Evolutionary conservation across 2,797 vertebrate genomes (phyloP).

Genomic region (Anguilla marmorata): DNA sequence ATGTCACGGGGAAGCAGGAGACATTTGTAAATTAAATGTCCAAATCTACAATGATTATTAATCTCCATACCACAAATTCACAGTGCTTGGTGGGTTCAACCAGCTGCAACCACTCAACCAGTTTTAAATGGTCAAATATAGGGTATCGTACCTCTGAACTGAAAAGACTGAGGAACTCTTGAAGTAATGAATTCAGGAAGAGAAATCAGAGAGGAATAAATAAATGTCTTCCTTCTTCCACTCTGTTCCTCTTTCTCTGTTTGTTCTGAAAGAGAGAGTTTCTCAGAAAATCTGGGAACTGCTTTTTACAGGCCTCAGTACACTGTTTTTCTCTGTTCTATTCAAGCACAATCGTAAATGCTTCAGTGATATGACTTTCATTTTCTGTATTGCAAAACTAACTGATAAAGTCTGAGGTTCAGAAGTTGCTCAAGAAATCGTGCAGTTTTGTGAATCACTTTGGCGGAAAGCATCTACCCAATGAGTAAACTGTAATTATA

Average conservation of each 20-base stretch:
- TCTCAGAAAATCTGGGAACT: not conserved
- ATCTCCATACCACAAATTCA: not conserved
- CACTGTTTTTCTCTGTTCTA: not conserved
- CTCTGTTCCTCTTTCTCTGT: not conserved
- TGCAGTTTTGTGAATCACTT: too few relatives aligned
- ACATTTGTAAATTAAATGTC: not conserved
- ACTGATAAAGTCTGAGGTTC: not conserved
- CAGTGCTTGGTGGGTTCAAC: not conserved
- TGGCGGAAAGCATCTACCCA: too few relatives aligned
- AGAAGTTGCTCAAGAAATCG: not conserved
- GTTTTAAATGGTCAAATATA: not conserved
- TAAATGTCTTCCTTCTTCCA: not conserved
- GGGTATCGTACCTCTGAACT: not conserved
- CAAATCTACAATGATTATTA: not conserved
- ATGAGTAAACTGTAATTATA: too few relatives aligned
- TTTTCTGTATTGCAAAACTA: not conserved
- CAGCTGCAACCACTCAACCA: too few relatives aligned
- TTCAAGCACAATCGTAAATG: not conserved
- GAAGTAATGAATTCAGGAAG: not conserved
- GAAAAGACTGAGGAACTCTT: not conserved
- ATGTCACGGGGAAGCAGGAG: not conserved
- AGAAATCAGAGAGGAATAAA: not conserved
- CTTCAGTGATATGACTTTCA: not conserved
- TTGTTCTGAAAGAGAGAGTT: not conserved
- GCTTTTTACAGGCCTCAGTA: not conserved